Percentiles rank a stretch among this genome's conserved stretches.
phyloP scores from a whole-genome alignment of 2,888 invertebrate species.

The Catonia carolina region DNA sequence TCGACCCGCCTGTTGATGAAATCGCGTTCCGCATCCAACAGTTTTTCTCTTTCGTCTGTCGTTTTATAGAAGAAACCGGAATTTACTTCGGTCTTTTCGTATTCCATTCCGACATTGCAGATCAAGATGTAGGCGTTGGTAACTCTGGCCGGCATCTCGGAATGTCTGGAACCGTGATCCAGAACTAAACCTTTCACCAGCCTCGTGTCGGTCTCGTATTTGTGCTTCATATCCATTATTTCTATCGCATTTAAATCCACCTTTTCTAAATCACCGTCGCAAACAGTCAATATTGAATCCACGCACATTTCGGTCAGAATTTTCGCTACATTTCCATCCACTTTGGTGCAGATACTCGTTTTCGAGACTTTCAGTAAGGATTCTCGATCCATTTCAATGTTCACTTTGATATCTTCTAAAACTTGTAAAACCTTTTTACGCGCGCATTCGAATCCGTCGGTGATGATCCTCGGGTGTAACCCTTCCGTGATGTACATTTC shows the following conservation, averaged over 20 bases:
- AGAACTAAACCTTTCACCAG: conserved; percentile 81
- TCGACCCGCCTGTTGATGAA: conserved; percentile 92
- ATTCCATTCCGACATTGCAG: conserved; percentile 96
- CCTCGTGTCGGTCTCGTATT: conserved; percentile 72
- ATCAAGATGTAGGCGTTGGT: conserved; percentile 93
- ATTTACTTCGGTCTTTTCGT: conserved; percentile 87
- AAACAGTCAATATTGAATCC: conserved; percentile 83
- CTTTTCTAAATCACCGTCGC: conserved; percentile 48
- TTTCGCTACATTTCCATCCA: conserved; percentile 76
- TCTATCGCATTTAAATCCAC: conserved; percentile 97
- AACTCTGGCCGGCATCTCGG: conserved; percentile 94
- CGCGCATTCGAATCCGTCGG: conserved; percentile 93
- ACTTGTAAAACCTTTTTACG: conserved; percentile 77
- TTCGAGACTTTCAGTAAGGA: conserved; percentile 75
- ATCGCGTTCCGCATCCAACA: conserved; percentile 87
- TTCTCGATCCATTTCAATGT: conserved; percentile 59
- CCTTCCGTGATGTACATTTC: conserved; percentile 87
- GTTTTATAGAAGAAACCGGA: conserved; percentile 99
- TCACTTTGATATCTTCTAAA: conserved; percentile 77
- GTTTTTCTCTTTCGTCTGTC: conserved; percentile 89
- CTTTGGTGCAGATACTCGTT: conserved; percentile 91
- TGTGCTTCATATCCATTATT: conserved; percentile 97
- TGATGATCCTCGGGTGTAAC: conserved; percentile 80
- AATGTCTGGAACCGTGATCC: conserved; percentile 96
- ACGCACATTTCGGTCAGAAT: conserved; percentile 81